Percentiles rank a stretch among this genome's conserved stretches.
phyloP scores from a whole-genome alignment of 2,797 vertebrate species.

The Kryptolebias ocellatus region DNA sequence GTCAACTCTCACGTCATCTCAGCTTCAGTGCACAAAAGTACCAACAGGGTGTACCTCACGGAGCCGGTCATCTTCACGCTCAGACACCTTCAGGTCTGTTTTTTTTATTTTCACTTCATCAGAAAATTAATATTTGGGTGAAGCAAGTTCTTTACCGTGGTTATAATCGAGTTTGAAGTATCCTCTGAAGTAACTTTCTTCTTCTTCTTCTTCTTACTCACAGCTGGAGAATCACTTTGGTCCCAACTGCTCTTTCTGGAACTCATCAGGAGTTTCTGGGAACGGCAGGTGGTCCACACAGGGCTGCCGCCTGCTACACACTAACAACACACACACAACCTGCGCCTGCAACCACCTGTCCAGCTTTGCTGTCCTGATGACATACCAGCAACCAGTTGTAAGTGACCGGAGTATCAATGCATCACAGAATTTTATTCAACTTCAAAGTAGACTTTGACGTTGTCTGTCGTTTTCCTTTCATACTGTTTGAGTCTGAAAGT shows the following conservation, averaged over 20 bases:
- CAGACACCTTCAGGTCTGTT: slow-evolving; percentile 86
- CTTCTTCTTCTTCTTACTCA: slow-evolving; percentile 11
- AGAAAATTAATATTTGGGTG: not conserved
- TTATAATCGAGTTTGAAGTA: not conserved
- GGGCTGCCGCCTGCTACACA: slow-evolving; percentile 89
- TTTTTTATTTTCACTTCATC: not conserved
- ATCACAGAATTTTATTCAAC: not conserved
- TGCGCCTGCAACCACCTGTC: slow-evolving; percentile 95
- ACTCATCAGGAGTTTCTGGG: slow-evolving; percentile 89
- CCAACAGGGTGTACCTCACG: slow-evolving; percentile 90
- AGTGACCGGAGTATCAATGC: slow-evolving; percentile 38
- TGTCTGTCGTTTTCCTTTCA: too few relatives aligned
- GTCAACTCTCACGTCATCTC: slow-evolving; percentile 93
- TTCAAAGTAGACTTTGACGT: too few relatives aligned
- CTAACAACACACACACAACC: slow-evolving; percentile 93
- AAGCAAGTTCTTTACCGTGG: not conserved
- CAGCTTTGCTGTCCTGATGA: slow-evolving; percentile 94
- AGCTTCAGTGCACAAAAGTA: slow-evolving; percentile 91
- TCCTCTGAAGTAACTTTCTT: slow-evolving; percentile 1
- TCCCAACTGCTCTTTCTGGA: slow-evolving; percentile 97
- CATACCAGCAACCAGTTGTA: slow-evolving; percentile 87
- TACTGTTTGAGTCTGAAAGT: too few relatives aligned
- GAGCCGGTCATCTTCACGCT: slow-evolving; percentile 92
- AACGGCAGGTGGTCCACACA: slow-evolving; percentile 92
- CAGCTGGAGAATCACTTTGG: slow-evolving; percentile 93